phyloP scores from a whole-genome alignment of 2,113 vertebrate species.

The cattle (Bos taurus) region DNA sequence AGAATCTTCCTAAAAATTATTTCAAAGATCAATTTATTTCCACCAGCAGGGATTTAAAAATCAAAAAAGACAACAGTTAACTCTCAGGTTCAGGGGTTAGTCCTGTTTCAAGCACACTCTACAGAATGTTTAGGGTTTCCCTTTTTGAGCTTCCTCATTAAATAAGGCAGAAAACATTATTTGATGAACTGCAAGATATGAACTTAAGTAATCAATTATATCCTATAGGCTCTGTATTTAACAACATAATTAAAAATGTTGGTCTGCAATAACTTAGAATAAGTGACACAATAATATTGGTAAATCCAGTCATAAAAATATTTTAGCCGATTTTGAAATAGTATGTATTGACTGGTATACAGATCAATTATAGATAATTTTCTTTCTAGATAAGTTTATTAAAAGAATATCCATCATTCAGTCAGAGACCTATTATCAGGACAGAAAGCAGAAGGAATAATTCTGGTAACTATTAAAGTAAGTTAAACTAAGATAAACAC shows the following conservation, averaged over 20 bases:
- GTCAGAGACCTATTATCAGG: not conserved
- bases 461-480: not conserved
- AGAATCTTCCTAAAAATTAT: constrained; percentile 40
- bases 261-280: constrained; percentile 6
- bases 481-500: constrained; percentile 6
- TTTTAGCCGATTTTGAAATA: not conserved
- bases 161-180: constrained; percentile 55
- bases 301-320: not conserved
- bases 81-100: not conserved
- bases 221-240: constrained; percentile 15
- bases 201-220: constrained; percentile 37
- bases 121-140: not conserved
- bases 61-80: constrained; percentile 30
- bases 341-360: not conserved
- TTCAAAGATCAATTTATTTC: constrained; percentile 51
- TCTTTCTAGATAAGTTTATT: not conserved
- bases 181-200: constrained; percentile 4
- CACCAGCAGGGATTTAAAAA: constrained; percentile 60
- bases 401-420: not conserved
- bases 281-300: not conserved
- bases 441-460: not conserved
- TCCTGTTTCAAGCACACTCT: not conserved
- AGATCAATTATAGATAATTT: not conserved
- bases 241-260: constrained; percentile 10
- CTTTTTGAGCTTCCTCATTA: constrained; percentile 43